These are phyloP conservation scores for Spicauda simplicius DNA, from an alignment of 2,888 invertebrate genomes.

Conservation along the genomic window DNA sequence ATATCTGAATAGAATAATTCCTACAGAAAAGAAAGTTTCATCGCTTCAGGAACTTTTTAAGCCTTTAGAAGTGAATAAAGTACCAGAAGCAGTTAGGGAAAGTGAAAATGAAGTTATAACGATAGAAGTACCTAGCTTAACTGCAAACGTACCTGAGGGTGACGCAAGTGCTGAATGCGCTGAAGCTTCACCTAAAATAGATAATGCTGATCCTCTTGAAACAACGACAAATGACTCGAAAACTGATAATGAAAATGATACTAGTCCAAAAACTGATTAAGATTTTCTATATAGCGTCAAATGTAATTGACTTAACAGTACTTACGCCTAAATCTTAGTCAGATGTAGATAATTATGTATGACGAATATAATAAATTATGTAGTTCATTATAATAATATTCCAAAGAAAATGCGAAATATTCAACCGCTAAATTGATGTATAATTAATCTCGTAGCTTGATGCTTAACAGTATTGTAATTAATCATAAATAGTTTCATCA, in stretches of 20 bases:
- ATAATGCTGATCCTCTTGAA: constrained; percentile 39
- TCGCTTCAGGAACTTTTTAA: constrained; percentile 80
- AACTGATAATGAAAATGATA: constrained; percentile 47
- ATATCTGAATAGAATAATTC: constrained; percentile 81
- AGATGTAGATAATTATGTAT: constrained; percentile 40
- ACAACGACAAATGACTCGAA: constrained; percentile 42
- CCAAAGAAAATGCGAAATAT: constrained; percentile 80
- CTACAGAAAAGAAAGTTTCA: constrained; percentile 77
- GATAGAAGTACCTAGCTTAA: constrained; percentile 71
- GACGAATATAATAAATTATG: constrained; percentile 47
- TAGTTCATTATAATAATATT: constrained; percentile 53
- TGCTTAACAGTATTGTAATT: constrained; percentile 68
- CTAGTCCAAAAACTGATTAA: constrained; percentile 47
- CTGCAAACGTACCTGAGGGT: constrained; percentile 59
- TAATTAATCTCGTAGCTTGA: constrained; percentile 65
- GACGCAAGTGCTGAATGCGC: constrained; percentile 46
- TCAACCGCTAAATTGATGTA: constrained; percentile 69
- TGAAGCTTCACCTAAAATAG: constrained; percentile 45
- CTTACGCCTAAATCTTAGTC: constrained; percentile 40
- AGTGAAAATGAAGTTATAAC: constrained; percentile 74
- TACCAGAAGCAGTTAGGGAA: constrained; percentile 74
- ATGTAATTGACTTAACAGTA: constrained; percentile 43
- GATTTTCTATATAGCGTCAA: constrained; percentile 49
- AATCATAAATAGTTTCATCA: constrained; percentile 75
- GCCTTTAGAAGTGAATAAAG: constrained; percentile 77